A percentile compares a stretch with the other conserved stretches of the same genome.
These are phyloP conservation scores for Rugalucina vietnamica DNA, from an alignment of 2,888 invertebrate species.

Conservation along the genomic window DNA sequence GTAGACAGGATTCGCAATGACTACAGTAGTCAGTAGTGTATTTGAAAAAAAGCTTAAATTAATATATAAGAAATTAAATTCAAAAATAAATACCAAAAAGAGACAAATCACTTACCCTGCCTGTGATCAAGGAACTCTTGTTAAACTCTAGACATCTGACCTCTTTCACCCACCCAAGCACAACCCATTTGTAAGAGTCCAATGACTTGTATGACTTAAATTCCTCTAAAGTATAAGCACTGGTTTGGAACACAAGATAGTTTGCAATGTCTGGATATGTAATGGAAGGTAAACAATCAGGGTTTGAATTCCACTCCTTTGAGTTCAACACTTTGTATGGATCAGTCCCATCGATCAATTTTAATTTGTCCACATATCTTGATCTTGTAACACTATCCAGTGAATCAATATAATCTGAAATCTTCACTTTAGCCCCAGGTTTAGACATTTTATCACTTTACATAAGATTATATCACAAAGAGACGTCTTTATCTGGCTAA, in stretches of 20 bases:
- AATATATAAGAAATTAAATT: no score
- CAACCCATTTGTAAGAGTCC: background rate
- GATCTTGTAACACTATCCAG: background rate
- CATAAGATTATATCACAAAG: no score
- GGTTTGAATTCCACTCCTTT: slow-evolving; percentile 13
- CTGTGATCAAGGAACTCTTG: background rate
- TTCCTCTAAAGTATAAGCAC: slow-evolving; percentile 36
- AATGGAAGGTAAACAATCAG: slow-evolving; percentile 9
- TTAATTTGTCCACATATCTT: slow-evolving; percentile 41
- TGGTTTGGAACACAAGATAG: slow-evolving; percentile 28
- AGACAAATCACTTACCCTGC: background rate
- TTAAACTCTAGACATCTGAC: background rate
- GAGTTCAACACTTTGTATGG: slow-evolving; percentile 24
- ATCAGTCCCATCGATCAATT: slow-evolving; percentile 27
- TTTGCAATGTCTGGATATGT: slow-evolving; percentile 43
- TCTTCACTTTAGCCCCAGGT: background rate
- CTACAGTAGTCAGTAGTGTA: no score
- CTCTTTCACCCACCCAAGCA: background rate
- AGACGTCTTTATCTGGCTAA: no score
- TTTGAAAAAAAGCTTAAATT: no score
- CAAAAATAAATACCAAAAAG: no score
- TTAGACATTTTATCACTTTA: background rate
- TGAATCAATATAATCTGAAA: background rate
- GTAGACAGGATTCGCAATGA: no score
- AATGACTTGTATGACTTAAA: slow-evolving; percentile 32